These are phyloP conservation scores for Eulacestoma nigropectus DNA, from an alignment of 2,113 vertebrate species.

Conservation along the genomic window DNA sequence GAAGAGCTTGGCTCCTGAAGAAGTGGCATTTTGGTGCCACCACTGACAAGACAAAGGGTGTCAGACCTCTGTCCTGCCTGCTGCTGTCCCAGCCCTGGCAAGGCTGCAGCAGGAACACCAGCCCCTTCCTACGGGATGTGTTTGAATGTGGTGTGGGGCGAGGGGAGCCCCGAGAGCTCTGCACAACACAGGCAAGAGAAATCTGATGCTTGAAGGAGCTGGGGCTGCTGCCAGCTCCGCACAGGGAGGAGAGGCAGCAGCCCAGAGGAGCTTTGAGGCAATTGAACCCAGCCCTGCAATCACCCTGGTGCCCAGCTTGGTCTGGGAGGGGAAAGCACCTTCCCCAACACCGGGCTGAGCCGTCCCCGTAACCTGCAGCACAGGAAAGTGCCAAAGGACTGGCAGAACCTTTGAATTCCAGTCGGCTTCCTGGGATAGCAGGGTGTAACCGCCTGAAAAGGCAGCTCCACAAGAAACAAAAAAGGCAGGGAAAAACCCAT, in stretches of 20 bases:
- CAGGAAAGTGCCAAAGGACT: not conserved
- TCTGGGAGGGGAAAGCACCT: not conserved
- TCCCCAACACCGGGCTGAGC: not conserved
- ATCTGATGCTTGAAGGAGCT: not conserved
- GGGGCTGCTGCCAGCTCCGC: not conserved
- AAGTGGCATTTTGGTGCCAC: not conserved
- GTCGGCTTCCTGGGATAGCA: constrained; percentile 14
- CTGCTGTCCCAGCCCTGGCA: not conserved
- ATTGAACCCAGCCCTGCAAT: not conserved
- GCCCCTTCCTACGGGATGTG: not conserved
- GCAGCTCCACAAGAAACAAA: constrained; percentile 39
- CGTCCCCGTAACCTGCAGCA: not conserved
- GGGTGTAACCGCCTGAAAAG: constrained; percentile 38
- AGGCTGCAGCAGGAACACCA: not conserved
- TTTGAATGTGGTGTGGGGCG: accelerated
- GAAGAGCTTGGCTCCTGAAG: not conserved
- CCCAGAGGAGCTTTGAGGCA: not conserved
- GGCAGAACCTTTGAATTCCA: constrained; percentile 36
- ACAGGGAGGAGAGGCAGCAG: not conserved
- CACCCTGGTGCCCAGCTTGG: not conserved
- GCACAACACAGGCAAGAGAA: not conserved
- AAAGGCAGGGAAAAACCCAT: constrained; percentile 22
- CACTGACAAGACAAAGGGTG: not conserved
- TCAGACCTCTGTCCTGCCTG: not conserved
- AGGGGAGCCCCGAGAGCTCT: not conserved